Evolutionary conservation across 2,113 vertebrate genomes (phyloP).

Genomic region (Chascanopsetta lugubris): DNA sequence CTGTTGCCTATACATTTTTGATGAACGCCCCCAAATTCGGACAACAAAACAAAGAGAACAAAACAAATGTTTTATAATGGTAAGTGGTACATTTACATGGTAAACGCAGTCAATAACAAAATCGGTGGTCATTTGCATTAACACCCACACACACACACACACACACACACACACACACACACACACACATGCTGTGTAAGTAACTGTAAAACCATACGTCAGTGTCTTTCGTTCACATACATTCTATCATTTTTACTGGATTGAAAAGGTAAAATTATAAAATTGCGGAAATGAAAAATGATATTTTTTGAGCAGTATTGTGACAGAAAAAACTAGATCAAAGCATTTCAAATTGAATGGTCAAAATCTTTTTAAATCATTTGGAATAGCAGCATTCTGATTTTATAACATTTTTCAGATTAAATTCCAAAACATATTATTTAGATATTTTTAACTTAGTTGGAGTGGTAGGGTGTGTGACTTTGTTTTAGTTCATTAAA

Average conservation of each 20-base stretch:
- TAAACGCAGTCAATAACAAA: too few species aligned
- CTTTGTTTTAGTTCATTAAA: neutral
- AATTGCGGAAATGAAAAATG: neutral
- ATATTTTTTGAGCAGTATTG: too few species aligned
- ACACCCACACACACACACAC: too few species aligned
- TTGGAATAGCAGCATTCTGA: neutral
- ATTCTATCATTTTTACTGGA: neutral
- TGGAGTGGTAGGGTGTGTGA: accelerated
- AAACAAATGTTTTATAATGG: too few species aligned
- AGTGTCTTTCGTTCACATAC: neutral
- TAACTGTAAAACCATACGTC: too few species aligned
- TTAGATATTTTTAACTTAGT: neutral
- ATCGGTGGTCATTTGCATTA: too few species aligned
- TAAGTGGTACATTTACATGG: too few species aligned
- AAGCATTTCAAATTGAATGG: neutral
- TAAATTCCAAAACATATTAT: neutral
- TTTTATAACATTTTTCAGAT: neutral
- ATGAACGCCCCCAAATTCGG: neutral
- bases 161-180: too few species aligned
- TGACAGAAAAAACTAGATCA: neutral
- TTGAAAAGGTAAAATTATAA: neutral
- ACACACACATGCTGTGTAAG: too few species aligned
- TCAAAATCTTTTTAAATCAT: slow-evolving; percentile 4
- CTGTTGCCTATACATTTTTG: neutral
- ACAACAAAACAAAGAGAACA: neutral